A percentile compares a stretch with the other conserved stretches of the same genome.
Evolutionary conservation across 2,888 invertebrate species (phyloP).

Genomic region (Dermolepida albohirtum): DNA sequence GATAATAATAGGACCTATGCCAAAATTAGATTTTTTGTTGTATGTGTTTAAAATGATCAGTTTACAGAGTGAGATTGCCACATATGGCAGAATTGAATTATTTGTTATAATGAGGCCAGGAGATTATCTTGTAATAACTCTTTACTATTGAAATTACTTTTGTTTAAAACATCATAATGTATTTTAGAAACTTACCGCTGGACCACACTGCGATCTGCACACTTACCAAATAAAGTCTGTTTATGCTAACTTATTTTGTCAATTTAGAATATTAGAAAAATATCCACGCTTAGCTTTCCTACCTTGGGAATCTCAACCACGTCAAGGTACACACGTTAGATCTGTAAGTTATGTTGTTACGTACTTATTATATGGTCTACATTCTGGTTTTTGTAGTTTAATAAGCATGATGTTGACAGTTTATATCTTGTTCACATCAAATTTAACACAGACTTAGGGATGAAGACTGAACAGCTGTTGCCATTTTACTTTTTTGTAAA

Average conservation of each 20-base stretch:
- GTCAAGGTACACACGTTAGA: constrained; percentile 8
- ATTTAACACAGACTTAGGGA: constrained; percentile 69
- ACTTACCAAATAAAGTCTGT: constrained; percentile 27
- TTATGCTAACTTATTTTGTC: constrained; percentile 24
- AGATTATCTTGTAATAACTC: constrained; percentile 47
- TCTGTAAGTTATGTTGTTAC: constrained; percentile 9
- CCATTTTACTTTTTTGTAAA: constrained; percentile 78
- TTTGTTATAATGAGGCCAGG: constrained; percentile 47
- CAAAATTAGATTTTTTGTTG: constrained; percentile 70
- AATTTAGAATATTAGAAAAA: constrained; percentile 26
- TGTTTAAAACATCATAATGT: neutral
- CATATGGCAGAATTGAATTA: constrained; percentile 62
- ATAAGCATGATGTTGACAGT: constrained; percentile 66
- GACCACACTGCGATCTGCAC: constrained; percentile 35
- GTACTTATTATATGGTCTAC: neutral
- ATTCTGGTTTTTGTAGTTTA: constrained; percentile 51
- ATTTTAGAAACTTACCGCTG: constrained; percentile 40
- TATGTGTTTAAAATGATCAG: constrained; percentile 72
- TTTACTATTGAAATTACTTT: neutral
- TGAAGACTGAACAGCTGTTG: constrained; percentile 68
- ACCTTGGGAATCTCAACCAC: constrained; percentile 32
- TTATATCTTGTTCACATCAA: constrained; percentile 76
- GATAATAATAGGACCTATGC: constrained; percentile 72
- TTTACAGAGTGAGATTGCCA: constrained; percentile 69
- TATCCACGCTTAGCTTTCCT: constrained; percentile 41